Base-by-base conservation (phyloP, 2,888 invertebrate species). In the Conchocele bisecta region DNA sequence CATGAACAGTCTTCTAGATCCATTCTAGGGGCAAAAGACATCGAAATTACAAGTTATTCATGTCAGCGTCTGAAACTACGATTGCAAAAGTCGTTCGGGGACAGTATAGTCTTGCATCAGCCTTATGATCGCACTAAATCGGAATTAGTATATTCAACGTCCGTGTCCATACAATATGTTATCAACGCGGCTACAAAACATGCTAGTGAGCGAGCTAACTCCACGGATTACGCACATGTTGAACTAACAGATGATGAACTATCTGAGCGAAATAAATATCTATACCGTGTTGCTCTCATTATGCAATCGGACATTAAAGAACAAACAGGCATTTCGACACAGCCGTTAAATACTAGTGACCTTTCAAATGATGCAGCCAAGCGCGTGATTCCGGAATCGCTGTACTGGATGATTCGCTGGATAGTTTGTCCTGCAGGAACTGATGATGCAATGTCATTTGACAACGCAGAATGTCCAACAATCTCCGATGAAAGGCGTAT, bases 61-160 rank as follows among this genome's bases (percentile, higher is more conserved):
- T 3, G 28, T n/a, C 26, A 48, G 31, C 28, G 3, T 3, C 48
- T 22, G 20, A 42, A 28, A 28, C n/a, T n/a, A n/a, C 28, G 48
- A 6, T 31, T 48, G 28, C 28, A 28, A 6, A 48, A 48, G 17
- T n/a, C 4, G n/a, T 26, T 48, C 17, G 48, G 48, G 15, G 48
- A 48, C 48, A 48, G n/a, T n/a, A n/a, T n/a, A n/a, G n/a, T n/a
- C n/a, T n/a, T n/a, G n/a, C n/a, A n/a, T n/a, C n/a, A n/a, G 48
- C 48, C 26, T 17, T 31, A 28, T 26, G 48, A 28, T 48, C 48
- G 48, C n/a, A 29, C 48, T 4, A 24, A 48, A 31, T 4, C 28
- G 5, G 48, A 26, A 26, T 15, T 48, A 3, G 48, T 48, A n/a
- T 26, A 48, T 48, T 48, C 48, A n/a, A 48, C 29, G n/a, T 48